phyloP scores from a whole-genome alignment of 2,797 vertebrate species.

The Xyrichtys novacula region DNA sequence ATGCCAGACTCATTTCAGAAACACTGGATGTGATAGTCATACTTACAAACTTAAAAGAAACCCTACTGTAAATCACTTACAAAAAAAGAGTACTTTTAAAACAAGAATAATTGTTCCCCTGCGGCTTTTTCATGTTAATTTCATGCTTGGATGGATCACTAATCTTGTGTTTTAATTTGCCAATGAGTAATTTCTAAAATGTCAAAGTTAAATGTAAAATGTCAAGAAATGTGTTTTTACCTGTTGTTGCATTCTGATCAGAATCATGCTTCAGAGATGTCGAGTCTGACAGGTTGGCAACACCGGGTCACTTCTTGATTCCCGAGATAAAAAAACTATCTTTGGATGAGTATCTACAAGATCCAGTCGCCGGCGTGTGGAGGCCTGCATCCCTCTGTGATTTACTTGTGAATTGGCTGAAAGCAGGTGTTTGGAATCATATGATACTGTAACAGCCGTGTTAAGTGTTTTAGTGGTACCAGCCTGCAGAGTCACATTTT shows the following conservation, averaged over 20 bases:
- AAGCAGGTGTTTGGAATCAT: constrained; percentile 5
- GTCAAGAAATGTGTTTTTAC: neutral
- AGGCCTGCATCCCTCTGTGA: constrained; percentile 5
- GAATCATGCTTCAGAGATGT: neutral
- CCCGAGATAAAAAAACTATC: no score
- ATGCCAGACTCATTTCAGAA: no score
- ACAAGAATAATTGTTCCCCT: neutral
- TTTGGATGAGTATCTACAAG: neutral
- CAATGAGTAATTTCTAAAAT: neutral
- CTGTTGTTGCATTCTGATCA: neutral
- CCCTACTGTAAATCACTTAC: no score
- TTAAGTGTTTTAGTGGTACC: neutral
- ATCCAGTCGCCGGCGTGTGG: neutral
- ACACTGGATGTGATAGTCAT: no score
- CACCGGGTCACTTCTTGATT: neutral
- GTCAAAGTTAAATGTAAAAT: neutral
- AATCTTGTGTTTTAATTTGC: neutral
- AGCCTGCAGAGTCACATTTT: neutral
- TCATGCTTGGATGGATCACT: neutral
- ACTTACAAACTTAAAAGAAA: no score
- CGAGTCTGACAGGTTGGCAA: neutral
- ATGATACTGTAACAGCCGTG: neutral
- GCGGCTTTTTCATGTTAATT: neutral
- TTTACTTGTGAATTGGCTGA: constrained; percentile 8
- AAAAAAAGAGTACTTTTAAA: no score